These are phyloP conservation scores for Yponomeuta malinellus DNA, from an alignment of 2,888 invertebrate species.

Conservation along the genomic window DNA sequence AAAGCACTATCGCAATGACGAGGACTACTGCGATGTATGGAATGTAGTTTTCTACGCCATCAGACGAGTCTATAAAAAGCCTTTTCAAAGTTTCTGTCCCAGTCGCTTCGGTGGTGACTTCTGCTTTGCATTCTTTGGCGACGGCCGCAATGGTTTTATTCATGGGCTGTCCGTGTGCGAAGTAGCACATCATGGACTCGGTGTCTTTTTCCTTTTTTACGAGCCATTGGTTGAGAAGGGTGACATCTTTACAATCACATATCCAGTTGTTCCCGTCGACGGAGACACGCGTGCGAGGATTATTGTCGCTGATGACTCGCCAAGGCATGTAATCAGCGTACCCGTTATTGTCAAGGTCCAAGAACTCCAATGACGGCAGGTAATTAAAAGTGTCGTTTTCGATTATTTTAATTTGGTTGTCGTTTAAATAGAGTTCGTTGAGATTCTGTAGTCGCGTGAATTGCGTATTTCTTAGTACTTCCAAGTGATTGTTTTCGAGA, in stretches of 20 bases:
- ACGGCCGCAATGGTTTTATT: slow-evolving; percentile 68
- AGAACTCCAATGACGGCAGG: slow-evolving; percentile 81
- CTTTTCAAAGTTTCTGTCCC: slow-evolving; percentile 74
- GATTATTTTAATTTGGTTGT: slow-evolving; percentile 83
- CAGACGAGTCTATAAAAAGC: slow-evolving; percentile 78
- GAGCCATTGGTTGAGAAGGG: slow-evolving; percentile 82
- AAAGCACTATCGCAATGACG: slow-evolving; percentile 81
- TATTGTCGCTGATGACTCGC: slow-evolving; percentile 80
- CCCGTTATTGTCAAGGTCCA: slow-evolving; percentile 85
- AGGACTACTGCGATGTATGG: slow-evolving; percentile 83
- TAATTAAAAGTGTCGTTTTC: slow-evolving; percentile 86
- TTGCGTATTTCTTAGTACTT: slow-evolving; percentile 83
- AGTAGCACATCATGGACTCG: slow-evolving; percentile 80
- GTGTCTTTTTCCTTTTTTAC: slow-evolving; percentile 80
- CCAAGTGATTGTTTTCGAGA: slow-evolving; percentile 84
- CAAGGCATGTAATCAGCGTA: slow-evolving; percentile 86
- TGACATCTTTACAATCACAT: slow-evolving; percentile 85
- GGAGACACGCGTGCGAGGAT: slow-evolving; percentile 81
- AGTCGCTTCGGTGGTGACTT: slow-evolving; percentile 78
- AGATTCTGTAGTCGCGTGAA: slow-evolving; percentile 85
- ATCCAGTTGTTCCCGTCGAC: slow-evolving; percentile 89
- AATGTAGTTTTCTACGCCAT: slow-evolving; percentile 83
- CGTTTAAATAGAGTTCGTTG: slow-evolving; percentile 84
- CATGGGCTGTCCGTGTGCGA: slow-evolving; percentile 69
- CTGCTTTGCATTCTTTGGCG: slow-evolving; percentile 75